Conservation (phyloP, 2,113 vertebrate species). For the Arvicanthis niloticus region DNA sequence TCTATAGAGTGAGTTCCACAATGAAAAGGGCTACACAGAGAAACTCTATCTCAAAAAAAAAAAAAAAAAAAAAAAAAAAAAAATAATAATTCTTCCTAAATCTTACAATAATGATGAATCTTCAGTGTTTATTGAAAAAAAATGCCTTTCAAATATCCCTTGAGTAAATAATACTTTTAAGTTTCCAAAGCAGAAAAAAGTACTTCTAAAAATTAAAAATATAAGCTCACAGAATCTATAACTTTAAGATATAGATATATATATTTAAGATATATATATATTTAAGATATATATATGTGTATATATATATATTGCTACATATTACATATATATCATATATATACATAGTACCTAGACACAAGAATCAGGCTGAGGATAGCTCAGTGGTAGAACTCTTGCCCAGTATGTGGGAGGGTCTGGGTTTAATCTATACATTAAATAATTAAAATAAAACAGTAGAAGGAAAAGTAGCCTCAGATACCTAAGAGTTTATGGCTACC, state of each 20-base stretch:
- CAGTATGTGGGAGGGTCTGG: neutral
- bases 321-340: neutral
- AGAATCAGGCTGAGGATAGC: neutral
- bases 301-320: neutral
- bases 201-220: neutral
- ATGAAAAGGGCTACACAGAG: neutral
- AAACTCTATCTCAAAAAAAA: neutral
- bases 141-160: slow-evolving; percentile 3
- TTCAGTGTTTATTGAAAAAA: neutral
- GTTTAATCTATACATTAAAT: neutral
- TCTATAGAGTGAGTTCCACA: neutral
- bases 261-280: neutral
- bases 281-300: no score
- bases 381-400: neutral
- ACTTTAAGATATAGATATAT: neutral
- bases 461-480: neutral
- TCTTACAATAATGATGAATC: neutral
- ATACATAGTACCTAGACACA: neutral
- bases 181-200: slow-evolving; percentile 15
- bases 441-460: neutral
- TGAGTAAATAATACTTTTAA: slow-evolving; percentile 32
- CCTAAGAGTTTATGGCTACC: neutral
- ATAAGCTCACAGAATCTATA: neutral
- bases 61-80: neutral
- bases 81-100: neutral